Conservation (phyloP, 2,888 invertebrate species). For the Catocala sponsa region DNA sequence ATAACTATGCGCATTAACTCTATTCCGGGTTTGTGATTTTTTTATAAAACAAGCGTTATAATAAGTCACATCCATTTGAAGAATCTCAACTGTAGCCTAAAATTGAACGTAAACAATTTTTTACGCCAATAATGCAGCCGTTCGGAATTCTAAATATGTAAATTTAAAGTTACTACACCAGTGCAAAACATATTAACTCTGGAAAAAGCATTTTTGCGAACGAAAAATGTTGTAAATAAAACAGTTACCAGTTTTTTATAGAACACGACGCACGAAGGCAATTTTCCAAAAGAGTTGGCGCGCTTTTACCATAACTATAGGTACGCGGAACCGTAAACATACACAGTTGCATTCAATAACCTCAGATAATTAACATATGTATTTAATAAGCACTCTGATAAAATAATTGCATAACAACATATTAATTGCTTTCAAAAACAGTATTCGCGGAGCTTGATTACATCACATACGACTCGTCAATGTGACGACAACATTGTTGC, state of each 20-base stretch:
- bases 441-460: conserved; percentile 28
- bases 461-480: conserved; percentile 22
- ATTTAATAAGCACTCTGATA: conserved; percentile 35
- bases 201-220: too few relatives aligned
- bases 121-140: too few relatives aligned
- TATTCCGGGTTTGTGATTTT: too few relatives aligned
- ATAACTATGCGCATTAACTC: too few relatives aligned
- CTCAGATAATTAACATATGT: conserved; percentile 35
- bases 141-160: too few relatives aligned
- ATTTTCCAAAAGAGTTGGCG: conserved; percentile 6
- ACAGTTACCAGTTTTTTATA: background rate
- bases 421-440: conserved; percentile 38
- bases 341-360: conserved; percentile 28
- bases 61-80: too few relatives aligned
- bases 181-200: too few relatives aligned
- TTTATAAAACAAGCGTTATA: too few relatives aligned
- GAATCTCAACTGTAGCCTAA: too few relatives aligned
- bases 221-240: too few relatives aligned
- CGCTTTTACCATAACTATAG: conserved; percentile 1
- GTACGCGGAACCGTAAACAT: conserved; percentile 22
- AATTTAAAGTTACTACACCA: too few relatives aligned
- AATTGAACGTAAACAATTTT: too few relatives aligned
- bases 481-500: conserved; percentile 33
- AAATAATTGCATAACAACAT: conserved; percentile 36
- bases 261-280: background rate